These are phyloP conservation scores for Macrosteles quadrilineatus DNA, from an alignment of 1,140 invertebrate species.

Conservation along the genomic window DNA sequence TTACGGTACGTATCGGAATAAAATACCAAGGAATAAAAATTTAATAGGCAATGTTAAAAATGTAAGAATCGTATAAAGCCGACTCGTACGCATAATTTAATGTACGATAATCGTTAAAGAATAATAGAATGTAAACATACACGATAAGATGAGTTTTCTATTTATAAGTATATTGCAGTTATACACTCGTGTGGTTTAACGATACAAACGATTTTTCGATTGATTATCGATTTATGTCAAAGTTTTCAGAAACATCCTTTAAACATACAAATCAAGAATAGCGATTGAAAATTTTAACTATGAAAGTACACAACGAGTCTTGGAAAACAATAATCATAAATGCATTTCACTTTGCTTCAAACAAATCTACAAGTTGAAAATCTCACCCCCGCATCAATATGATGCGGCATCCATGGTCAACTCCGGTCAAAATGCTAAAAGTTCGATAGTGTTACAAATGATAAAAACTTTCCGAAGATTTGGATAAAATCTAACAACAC, in stretches of 20 bases:
- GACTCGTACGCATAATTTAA: slow-evolving; percentile 8
- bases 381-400: slow-evolving; percentile 19
- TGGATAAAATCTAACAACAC: not conserved
- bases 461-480: slow-evolving; percentile 21
- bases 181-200: slow-evolving; percentile 15
- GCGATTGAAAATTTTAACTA: not conserved
- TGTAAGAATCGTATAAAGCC: not conserved
- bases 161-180: slow-evolving; percentile 24
- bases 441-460: slow-evolving; percentile 19
- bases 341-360: not conserved
- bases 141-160: slow-evolving; percentile 3
- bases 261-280: slow-evolving; percentile 1
- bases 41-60: slow-evolving; percentile 20
- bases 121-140: slow-evolving; percentile 15
- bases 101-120: slow-evolving; percentile 15
- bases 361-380: not conserved
- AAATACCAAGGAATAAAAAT: slow-evolving; percentile 22
- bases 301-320: slow-evolving; percentile 8
- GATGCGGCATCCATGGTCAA: slow-evolving; percentile 7
- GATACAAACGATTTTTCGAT: slow-evolving; percentile 8
- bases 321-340: not conserved
- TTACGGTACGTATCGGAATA: slow-evolving; percentile 4
- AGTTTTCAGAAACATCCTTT: slow-evolving; percentile 21
- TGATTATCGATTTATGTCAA: slow-evolving; percentile 5
- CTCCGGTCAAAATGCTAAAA: not conserved